A percentile compares a stretch with the other conserved stretches of the same genome.
phyloP scores from a whole-genome alignment of 2,888 invertebrate species.

The Tipula confusa region DNA sequence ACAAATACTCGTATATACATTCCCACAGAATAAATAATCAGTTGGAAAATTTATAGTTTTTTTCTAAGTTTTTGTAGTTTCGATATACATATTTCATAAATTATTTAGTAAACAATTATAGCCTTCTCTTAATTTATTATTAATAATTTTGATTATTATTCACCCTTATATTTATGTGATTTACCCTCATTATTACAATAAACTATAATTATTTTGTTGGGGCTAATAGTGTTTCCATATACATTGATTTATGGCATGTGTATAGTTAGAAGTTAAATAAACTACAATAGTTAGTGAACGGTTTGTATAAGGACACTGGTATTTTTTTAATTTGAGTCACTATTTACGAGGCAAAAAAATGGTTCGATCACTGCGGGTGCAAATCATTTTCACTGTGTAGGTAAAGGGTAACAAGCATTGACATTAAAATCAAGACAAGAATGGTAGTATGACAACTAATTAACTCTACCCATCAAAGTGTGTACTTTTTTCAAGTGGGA shows the following conservation, averaged over 20 bases:
- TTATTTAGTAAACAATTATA: not conserved
- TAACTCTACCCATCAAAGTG: too few relatives aligned
- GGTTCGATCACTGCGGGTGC: too few relatives aligned
- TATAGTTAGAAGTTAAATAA: not conserved
- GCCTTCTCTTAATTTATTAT: not conserved
- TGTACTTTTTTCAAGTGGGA: too few relatives aligned
- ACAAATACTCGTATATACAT: not conserved
- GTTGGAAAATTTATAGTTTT: not conserved
- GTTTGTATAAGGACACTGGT: too few relatives aligned
- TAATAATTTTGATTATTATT: slow-evolving; percentile 20
- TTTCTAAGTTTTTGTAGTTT: not conserved
- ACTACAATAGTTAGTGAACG: too few relatives aligned
- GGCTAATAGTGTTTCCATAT: not conserved
- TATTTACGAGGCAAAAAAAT: too few relatives aligned
- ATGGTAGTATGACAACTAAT: too few relatives aligned
- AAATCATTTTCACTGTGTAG: too few relatives aligned
- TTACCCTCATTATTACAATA: not conserved
- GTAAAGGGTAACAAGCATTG: too few relatives aligned
- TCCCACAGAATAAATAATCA: not conserved
- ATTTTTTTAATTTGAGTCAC: too few relatives aligned
- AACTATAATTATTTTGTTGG: not conserved
- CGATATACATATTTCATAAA: not conserved
- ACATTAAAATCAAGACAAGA: too few relatives aligned
- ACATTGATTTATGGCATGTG: not conserved
- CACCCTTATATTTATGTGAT: not conserved